Conservation (phyloP, 2,888 invertebrate species). For the Brenthis ino region DNA sequence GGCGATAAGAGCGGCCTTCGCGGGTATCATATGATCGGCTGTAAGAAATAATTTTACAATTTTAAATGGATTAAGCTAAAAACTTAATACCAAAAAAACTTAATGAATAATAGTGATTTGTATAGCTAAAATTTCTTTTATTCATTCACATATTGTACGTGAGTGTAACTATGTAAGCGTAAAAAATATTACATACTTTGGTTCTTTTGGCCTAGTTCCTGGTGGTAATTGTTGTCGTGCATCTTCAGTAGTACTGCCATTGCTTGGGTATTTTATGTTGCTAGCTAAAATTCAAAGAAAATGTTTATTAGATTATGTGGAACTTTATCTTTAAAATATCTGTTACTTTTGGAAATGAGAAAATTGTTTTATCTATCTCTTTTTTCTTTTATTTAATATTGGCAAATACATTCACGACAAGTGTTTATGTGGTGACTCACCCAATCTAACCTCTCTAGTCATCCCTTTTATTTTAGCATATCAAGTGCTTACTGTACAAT, state of each 20-base stretch:
- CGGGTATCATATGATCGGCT: conserved; percentile 72
- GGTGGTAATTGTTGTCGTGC: conserved; percentile 74
- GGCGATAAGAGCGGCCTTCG: conserved; percentile 65
- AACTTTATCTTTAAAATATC: not conserved
- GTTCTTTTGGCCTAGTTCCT: conserved; percentile 74
- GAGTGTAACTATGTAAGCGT: no score
- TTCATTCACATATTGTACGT: not conserved
- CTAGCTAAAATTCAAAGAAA: conserved; percentile 53
- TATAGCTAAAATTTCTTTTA: not conserved
- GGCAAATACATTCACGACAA: no score
- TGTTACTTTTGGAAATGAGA: not conserved
- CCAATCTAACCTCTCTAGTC: no score
- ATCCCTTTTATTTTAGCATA: no score
- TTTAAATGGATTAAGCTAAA: no score
- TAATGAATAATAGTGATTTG: no score
- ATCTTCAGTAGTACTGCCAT: conserved; percentile 69
- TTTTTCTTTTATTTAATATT: no score
- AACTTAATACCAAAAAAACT: no score
- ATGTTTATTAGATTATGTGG: not conserved
- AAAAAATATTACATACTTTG: conserved; percentile 53
- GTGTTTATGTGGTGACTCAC: no score
- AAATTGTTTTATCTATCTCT: not conserved
- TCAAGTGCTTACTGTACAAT: no score
- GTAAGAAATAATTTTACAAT: not conserved
- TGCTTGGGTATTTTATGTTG: conserved; percentile 72